Evolutionary conservation across 2,797 vertebrate genomes (phyloP), one percentile per base, ranked within the genome.

Genomic region (Lagorchestes hirsutus): DNA sequence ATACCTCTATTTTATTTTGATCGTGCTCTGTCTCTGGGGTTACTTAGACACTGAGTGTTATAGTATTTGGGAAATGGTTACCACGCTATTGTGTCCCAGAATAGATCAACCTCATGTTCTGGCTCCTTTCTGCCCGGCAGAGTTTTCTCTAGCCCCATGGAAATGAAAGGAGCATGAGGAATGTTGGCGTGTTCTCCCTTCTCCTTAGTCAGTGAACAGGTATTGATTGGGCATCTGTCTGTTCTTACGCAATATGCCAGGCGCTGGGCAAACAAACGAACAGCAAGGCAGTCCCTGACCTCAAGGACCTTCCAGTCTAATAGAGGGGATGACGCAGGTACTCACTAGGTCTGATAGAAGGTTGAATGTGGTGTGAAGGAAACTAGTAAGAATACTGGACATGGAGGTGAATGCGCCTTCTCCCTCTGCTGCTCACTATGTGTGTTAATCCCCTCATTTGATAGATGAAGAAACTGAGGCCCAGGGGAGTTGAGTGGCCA

Each of bases 61-160:
- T 57, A 46, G 0, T 52, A 1, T 95, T 96, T 90, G 46, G 94
- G 74, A 46, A 94, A 0, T 11, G 28, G 90, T 93, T 95, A 34
- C 67, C 0, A 0, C 1, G 1, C 59, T 55, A 0, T 93, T 1
- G 0, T 13, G 9, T 50, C 90, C 40, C 67, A 59, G 29, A 11
- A 62, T 18, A 67, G 59, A 18, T 91, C 55, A 10, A 90, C 91
- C n/a, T 40, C 62, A n/a, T 5, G 24, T 4, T 55, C 59, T 74
- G 52, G 59, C 54, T n/a, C 24, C 6, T 12, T 0, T 31, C 18
- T 59, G 56, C 91, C 82, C n/a, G 5, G 9, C 28, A 90, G 58
- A 87, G 82, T 50, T 27, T 2, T 27, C 54, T 46, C 5, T 12
- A 40, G 24, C 27, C 59, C 27, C 22, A 1, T 46, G 28, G 28